Evolutionary conservation across 2,797 vertebrate genomes (phyloP), one percentile per base, ranked within the genome.

Genomic region (Merluccius polli): DNA sequence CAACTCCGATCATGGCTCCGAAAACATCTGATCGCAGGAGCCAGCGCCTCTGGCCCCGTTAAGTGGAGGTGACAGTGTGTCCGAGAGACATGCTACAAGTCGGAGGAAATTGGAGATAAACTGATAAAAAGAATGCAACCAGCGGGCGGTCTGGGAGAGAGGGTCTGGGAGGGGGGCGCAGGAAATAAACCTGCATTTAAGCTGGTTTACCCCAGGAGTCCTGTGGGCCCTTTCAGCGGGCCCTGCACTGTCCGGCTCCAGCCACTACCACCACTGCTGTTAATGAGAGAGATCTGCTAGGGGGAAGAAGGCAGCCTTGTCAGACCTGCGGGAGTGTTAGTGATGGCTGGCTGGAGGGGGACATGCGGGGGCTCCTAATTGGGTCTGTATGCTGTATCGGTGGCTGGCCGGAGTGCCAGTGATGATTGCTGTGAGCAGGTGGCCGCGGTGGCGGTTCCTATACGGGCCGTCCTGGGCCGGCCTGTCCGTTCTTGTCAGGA

Each of bases 111-210:
- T 92, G 91, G 89, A 92, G 90, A 91, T 91, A 93, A 93, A 94
- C 91, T 89, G 90, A 93, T 92, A 88, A 90, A 93, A 93, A 92
- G 88, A 92, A 91, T 90, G 82, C 87, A 86, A 89, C 92, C 87
- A 88, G 85, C 74, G 71, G 91, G 93, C 90, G 81, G 79, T 87
- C 44, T 3, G 44, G 36, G 9, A 38, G 36, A 10, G 36, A 13
- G 91, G 92, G 90, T 80, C 79, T 87, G 6, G 10, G 36, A 10
- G 36, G 5, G 75, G 75, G 89, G 91, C 93, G 89, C 93, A 95
- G 94, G 94, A 96, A 95, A 94, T 87, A 89, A 93, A 92, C 89
- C 73, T 92, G 93, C 93, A 93, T 93, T 92, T 94, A 94, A 95
- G 94, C 93, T 93, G 94, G 94, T 96, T n/a, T 95, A 95, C 90